Base-by-base conservation (phyloP, 2,113 vertebrate genomes). In the Tetraodon nigroviridis region DNA sequence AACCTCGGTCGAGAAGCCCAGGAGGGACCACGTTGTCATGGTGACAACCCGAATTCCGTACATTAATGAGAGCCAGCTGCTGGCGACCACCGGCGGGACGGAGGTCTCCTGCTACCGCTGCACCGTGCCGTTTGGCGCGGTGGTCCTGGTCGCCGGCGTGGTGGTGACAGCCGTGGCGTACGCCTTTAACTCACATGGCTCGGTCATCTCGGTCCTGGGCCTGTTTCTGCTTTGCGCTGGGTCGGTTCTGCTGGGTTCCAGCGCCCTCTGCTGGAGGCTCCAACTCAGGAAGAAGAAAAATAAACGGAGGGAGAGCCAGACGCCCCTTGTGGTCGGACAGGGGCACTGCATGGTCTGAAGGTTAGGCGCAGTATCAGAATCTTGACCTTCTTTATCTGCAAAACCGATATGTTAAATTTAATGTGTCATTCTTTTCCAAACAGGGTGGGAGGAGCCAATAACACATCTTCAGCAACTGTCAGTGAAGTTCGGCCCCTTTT, bases 61-160 rank as follows among this genome's bases (percentile, higher is more conserved):
- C 5, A 83, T 92, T 63, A 94, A 90, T 0, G 92, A 94, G 71
- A 88, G 90, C 51, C 93, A 95, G 84, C 88, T 98, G 84, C 90
- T 89, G 0, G 93, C 92, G 0, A 93, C 93, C 1, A 97, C 94
- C 0, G 94, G 94, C 0, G 95, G 94, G 1, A 82, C 93, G 0
- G 94, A 95, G 64, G 90, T 91, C 64, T 96, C 94, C 45, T 96
- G 95, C 81, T 94, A 92, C 77, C 92, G 93, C 63, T 97, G 95
- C 51, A 88, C 90, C 5, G 63, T 95, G 29, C 94, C 95, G 3
- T 97, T 97, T 0, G 93, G 92, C 0, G 90, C 95, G 69, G 93
- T 95, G 3, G 86, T 95, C 61, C 90, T 96, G 18, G 93, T 97
- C 1, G 88, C 92, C 0, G 95, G 93, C 14, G 54, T 88, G 0